Evolutionary conservation across 2,888 invertebrate species (phyloP), one percentile per base, ranked within the genome.

Genomic region (Tiphia femorata): DNA sequence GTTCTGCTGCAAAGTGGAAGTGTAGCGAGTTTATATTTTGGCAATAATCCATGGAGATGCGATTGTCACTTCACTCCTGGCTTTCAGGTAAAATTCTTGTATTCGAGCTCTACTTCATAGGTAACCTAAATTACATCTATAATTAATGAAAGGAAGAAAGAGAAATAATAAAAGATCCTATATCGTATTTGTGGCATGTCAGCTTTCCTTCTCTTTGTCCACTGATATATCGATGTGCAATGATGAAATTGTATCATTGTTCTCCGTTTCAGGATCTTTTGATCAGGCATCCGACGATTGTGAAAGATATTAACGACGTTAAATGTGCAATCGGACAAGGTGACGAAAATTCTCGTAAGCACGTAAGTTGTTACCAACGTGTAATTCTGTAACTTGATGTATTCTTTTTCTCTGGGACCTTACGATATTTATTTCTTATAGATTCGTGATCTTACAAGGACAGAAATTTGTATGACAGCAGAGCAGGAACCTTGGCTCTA

Each of bases 41-140:
- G 93, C 0, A 86, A 87, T 61, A 95, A 95, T 83, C 92, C 94
- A 0, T 95, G 94, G 93, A 86, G 89, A 20, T 95, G 95, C 76
- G 92, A 93, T 73, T 95, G 95, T 68, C 88, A 88, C 64, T 94
- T 92, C 80, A 91, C 91, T 3, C 93, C 93, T 37, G 86, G 89
- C 30, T 92, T 95, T 77, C 91, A 92, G 77, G 91, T 87, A 81
- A 55, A 50, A 47, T 6, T 25, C 25, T 53, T 38, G 33, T 20
- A 37, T 8, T 33, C 14, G 14, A 29, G 52, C n/a, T n/a, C n/a
- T n/a, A n/a, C n/a, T 30, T 30, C 10, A n/a, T n/a, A n/a, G n/a
- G n/a, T n/a, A n/a, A n/a, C n/a, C n/a, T n/a, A n/a, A n/a, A n/a
- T n/a, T n/a, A n/a, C n/a, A 25, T 25, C 5, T 25, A 8, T 6